Base-by-base conservation (phyloP, 2,113 vertebrate species). In the Mustela lutreola region DNA sequence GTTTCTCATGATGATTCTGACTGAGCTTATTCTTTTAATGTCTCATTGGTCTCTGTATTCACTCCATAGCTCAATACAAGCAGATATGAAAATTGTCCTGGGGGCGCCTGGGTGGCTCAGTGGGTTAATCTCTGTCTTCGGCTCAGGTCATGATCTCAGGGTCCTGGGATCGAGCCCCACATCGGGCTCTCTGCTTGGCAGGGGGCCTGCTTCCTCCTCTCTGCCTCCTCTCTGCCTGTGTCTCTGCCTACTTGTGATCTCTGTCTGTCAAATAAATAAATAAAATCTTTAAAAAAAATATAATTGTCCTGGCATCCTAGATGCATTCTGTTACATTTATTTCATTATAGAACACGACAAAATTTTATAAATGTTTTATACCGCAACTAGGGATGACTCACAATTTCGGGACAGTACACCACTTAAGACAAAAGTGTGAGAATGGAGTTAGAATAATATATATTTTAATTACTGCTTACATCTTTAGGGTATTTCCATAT, bases 41-140 rank as follows among this genome's bases (percentile, higher is more conserved):
- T 67, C 16, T 83, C 71, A 63, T 45, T 53, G 14, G 53, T 80
- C 36, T 9, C 56, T 93, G n/a, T 50, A 94, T 83, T 80, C 4
- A 76, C 94, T 82, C 18, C 21, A 88, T 3, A 82, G 19, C 33
- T 26, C 39, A 89, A 22, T 83, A 36, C 14, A 92, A 67, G 28
- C 39, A 94, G 62, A 62, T 63, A 36, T 94, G 22, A 42, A 94
- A 93, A 96, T 76, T 76, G 21, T 80, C 71, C 65, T 91, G 50
- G 50, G 42, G 42, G 42, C 42, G 42, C 42, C 42, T 39, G 39
- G 39, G 39, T 39, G 39, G 39, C 39, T 39, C 42, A 42, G 42
- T 42, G 42, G 42, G 42, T 42, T 42, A 42, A 42, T 42, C 5
- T 42, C 42, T 42, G 42, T 5, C 42, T 42, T 42, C 5, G 42